These are phyloP conservation scores for Glaucomys volans DNA, from an alignment of 2,113 vertebrate species.

Conservation along the genomic window DNA sequence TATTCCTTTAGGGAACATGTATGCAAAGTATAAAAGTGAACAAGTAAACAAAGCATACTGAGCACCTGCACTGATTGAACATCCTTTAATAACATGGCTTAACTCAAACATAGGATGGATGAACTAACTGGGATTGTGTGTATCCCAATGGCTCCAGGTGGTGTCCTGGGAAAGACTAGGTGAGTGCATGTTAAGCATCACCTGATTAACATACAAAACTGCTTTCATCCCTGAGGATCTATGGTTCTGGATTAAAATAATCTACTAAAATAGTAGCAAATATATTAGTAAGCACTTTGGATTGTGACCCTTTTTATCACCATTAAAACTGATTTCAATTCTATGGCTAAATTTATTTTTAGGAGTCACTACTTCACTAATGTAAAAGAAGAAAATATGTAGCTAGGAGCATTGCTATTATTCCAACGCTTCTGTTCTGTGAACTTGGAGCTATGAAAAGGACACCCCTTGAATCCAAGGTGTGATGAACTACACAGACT, in stretches of 20 bases:
- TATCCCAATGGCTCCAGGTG: too few relatives aligned
- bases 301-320: not conserved
- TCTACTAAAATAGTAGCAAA: not conserved
- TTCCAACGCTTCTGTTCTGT: constrained; percentile 7
- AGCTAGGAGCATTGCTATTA: constrained; percentile 19
- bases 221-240: not conserved
- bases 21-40: not conserved
- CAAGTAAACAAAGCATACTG: not conserved
- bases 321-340: constrained; percentile 12
- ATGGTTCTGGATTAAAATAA: not conserved
- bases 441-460: constrained; percentile 13
- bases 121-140: not conserved
- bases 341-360: constrained; percentile 27
- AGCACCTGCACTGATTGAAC: not conserved
- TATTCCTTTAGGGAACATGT: not conserved
- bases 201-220: not conserved
- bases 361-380: constrained; percentile 8
- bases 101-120: not conserved
- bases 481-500: constrained; percentile 42
- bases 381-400: constrained; percentile 20
- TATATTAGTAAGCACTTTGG: not conserved
- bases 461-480: not conserved
- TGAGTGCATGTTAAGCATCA: not conserved
- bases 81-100: not conserved
- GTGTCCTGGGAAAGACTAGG: not conserved